Evolutionary conservation across 1,140 invertebrate genomes (phyloP).

Genomic region (Daktulosphaira vitifoliae): DNA sequence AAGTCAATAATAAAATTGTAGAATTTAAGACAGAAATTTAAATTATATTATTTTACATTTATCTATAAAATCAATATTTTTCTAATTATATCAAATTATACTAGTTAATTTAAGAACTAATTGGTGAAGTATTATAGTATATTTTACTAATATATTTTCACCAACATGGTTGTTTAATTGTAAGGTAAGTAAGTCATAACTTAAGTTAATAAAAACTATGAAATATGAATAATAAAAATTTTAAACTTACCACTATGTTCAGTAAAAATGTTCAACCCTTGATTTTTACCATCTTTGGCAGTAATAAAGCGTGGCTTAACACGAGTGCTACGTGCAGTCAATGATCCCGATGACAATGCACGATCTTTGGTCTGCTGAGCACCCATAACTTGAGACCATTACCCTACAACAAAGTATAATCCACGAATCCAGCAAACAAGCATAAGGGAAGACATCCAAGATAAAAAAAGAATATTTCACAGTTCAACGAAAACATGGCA

Average conservation of each 20-base stretch:
- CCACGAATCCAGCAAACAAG: not conserved
- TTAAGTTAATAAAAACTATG: no score
- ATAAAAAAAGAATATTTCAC: not conserved
- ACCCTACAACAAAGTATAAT: slow-evolving; percentile 10
- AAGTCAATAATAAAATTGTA: no score
- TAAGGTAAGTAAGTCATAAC: no score
- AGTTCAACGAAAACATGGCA: not conserved
- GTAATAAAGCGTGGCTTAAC: slow-evolving; percentile 53
- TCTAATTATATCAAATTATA: no score
- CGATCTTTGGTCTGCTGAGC: slow-evolving; percentile 82
- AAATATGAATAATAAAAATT: no score
- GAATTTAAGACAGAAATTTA: no score
- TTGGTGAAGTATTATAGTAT: no score
- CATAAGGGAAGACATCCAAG: not conserved
- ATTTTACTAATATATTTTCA: no score
- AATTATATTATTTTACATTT: no score
- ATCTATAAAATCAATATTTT: no score
- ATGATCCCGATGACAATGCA: slow-evolving; percentile 46
- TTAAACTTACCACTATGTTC: slow-evolving; percentile 77
- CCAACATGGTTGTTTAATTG: no score
- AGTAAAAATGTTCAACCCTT: slow-evolving; percentile 79
- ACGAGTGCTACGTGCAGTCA: slow-evolving; percentile 56
- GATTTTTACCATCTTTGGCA: slow-evolving; percentile 65
- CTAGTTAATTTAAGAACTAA: no score
- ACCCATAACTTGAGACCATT: slow-evolving; percentile 54